Base-by-base conservation (phyloP, 2,113 vertebrate genomes). In the Strigops habroptila region DNA sequence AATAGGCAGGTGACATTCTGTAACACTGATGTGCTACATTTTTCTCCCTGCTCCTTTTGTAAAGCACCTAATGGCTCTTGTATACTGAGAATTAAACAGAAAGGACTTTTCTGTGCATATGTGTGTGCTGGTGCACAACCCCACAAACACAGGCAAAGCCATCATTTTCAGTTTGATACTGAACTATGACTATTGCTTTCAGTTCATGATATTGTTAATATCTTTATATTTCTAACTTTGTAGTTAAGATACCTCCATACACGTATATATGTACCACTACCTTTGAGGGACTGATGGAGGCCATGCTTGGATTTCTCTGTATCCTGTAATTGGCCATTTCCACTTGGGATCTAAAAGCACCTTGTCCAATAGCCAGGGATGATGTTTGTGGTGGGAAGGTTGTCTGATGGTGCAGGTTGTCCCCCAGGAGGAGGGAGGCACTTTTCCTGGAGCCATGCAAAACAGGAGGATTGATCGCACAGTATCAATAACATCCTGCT, bases 61-160 rank as follows among this genome's bases (percentile, higher is more conserved):
- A 51, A 33, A 76, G 49, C 24, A 22, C 24, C 28, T 69, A 13
- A 17, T 12, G 25, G 17, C 64, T 70, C 14, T 2, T 83, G 27
- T 24, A 28, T 48, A 70, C 10, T 59, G 33, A 78, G 41, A 86
- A 74, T n/a, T 73, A 49, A 77, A 41, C 24, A 77, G 62, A 44
- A 57, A 57, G 37, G n/a, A 65, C 70, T 87, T 87, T 74, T 41
- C 51, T 33, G 4, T 37, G 22, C 21, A 4, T 33, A 14, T 6
- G 1, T 4, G 24, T 28, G 55, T 5, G 1, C 12, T n/a, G 68
- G n/a, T 41, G 37, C 27, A 14, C 16, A 48, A 21, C 0, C 49
- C 19, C 57, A 23, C 19, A 30, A 14, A 51, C 10, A 23, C 17
- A 41, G 9, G 33, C 18, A 64, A 4, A 60, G 4, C 0, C n/a